These are phyloP conservation scores for Neuroterus valhalla DNA, from an alignment of 1,140 invertebrate species.

Conservation along the genomic window DNA sequence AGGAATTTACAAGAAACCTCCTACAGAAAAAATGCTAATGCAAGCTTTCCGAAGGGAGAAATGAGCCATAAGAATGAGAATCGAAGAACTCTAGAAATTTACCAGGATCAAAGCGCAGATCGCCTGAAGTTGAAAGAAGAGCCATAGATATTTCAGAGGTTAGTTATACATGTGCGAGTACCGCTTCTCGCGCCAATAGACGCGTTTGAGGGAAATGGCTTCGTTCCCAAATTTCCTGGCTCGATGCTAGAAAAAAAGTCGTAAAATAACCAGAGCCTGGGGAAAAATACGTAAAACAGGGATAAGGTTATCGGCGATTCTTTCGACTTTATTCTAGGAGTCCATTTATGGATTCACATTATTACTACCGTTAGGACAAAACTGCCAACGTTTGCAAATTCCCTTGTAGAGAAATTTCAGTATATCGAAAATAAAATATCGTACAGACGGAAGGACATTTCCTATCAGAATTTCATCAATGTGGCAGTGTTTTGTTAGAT, in stretches of 20 bases:
- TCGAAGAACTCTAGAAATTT: slow-evolving; percentile 21
- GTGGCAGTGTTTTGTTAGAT: no score
- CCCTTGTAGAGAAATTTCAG: background rate
- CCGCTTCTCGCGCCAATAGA: slow-evolving; percentile 15
- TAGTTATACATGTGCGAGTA: slow-evolving; percentile 13
- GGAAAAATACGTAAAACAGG: slow-evolving; percentile 10
- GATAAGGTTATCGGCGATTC: slow-evolving; percentile 11
- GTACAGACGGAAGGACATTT: no score
- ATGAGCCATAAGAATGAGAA: slow-evolving; percentile 13
- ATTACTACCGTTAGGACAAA: background rate
- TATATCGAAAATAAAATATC: slow-evolving; percentile 5
- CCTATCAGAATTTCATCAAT: no score
- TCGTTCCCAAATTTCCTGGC: slow-evolving; percentile 28
- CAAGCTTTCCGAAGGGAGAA: slow-evolving; percentile 6
- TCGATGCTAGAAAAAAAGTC: background rate
- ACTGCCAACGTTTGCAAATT: slow-evolving; percentile 9
- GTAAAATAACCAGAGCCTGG: slow-evolving; percentile 8
- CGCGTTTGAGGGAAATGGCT: slow-evolving; percentile 8
- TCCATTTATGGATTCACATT: background rate
- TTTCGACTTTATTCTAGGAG: background rate
- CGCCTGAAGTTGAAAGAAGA: slow-evolving; percentile 10
- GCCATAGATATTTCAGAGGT: slow-evolving; percentile 27
- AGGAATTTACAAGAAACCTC: no score
- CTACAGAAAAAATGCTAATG: background rate
- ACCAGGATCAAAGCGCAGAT: slow-evolving; percentile 17